Conservation (phyloP, 2,797 vertebrate genomes). For the Pelodytes ibericus region DNA sequence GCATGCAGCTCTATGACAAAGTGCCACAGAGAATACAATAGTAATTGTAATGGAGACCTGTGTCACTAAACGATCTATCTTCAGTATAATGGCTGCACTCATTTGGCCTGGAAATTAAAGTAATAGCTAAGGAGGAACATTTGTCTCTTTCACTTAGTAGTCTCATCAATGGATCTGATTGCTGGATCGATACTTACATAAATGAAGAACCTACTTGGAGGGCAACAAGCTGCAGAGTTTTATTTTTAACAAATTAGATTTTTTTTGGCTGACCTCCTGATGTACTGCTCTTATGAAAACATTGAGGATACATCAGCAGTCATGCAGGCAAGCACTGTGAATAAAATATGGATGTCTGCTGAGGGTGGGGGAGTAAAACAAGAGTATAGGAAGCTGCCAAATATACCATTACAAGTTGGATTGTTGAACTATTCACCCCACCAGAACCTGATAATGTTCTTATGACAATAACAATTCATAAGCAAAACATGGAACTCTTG, state of each 20-base stretch:
- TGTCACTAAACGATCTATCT: slow-evolving; percentile 64
- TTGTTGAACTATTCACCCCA: no score
- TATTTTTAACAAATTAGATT: slow-evolving; percentile 54
- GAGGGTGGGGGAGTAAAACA: no score
- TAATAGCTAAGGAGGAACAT: slow-evolving; percentile 64
- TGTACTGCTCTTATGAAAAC: not conserved
- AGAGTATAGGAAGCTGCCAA: no score
- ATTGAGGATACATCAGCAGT: not conserved
- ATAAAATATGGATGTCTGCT: no score
- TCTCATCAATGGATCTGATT: slow-evolving; percentile 68
- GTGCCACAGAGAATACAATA: slow-evolving; percentile 37
- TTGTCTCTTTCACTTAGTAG: slow-evolving; percentile 69
- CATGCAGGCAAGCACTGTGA: not conserved
- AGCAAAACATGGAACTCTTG: no score
- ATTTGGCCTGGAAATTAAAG: slow-evolving; percentile 68
- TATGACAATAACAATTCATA: no score
- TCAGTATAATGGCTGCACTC: slow-evolving; percentile 63
- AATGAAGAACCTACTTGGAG: slow-evolving; percentile 60
- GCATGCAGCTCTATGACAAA: slow-evolving; percentile 31
- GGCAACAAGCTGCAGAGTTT: slow-evolving; percentile 59
- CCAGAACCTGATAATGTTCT: no score
- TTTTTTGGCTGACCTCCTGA: slow-evolving; percentile 55
- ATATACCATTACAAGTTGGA: no score
- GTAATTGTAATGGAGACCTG: slow-evolving; percentile 62
- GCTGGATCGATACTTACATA: slow-evolving; percentile 70